Evolutionary conservation across 2,113 vertebrate genomes (phyloP).

Genomic region (Potamarius usumacintae): DNA sequence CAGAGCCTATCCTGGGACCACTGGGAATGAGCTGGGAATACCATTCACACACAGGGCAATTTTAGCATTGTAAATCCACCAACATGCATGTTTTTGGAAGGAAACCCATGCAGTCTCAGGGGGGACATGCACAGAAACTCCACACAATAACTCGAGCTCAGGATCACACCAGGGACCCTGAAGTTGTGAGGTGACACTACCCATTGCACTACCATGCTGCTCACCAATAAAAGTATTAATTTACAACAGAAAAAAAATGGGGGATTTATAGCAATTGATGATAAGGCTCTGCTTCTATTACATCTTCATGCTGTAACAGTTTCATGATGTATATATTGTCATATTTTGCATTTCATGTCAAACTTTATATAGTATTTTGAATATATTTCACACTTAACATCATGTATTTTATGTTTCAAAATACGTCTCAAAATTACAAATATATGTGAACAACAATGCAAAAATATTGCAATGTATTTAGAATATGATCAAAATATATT

Average conservation of each 20-base stretch:
- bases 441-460: too few relatives aligned
- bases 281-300: neutral
- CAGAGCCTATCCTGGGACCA: neutral
- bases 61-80: neutral
- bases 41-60: neutral
- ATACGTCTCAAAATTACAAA: too few relatives aligned
- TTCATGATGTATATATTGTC: too few relatives aligned
- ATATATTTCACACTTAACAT: too few relatives aligned
- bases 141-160: too few relatives aligned
- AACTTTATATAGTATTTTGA: too few relatives aligned
- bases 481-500: too few relatives aligned
- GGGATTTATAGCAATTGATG: neutral
- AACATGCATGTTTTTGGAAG: neutral
- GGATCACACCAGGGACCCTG: too few relatives aligned
- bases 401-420: too few relatives aligned
- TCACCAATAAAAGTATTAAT: neutral
- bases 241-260: neutral
- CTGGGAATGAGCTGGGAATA: neutral
- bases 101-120: too few relatives aligned
- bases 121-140: neutral
- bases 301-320: neutral
- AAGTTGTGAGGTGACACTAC: neutral
- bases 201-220: neutral
- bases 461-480: too few relatives aligned
- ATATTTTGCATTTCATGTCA: too few relatives aligned